phyloP scores from a whole-genome alignment of 1,140 invertebrate genomes.

The Gerris buenoi region DNA sequence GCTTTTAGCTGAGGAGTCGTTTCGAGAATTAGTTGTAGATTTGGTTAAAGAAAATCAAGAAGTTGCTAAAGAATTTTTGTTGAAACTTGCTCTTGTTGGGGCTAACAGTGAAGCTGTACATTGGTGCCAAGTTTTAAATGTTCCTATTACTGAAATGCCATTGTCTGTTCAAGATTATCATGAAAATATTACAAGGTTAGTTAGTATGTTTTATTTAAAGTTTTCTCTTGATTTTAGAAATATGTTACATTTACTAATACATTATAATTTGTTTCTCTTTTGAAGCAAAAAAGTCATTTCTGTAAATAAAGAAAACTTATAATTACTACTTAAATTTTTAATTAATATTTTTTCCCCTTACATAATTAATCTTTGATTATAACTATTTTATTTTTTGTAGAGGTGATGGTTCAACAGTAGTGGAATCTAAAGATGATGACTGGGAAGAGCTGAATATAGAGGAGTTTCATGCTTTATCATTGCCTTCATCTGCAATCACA shows the following conservation, averaged over 20 bases:
- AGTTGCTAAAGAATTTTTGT: background rate
- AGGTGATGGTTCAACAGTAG: too few relatives aligned
- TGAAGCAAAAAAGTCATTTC: too few relatives aligned
- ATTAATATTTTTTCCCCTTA: too few relatives aligned
- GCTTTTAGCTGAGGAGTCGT: background rate
- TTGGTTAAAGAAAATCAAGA: background rate
- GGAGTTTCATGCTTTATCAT: background rate
- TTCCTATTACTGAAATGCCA: background rate
- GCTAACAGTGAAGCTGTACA: background rate
- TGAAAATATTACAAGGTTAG: background rate
- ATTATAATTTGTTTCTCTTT: too few relatives aligned
- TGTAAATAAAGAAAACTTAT: too few relatives aligned
- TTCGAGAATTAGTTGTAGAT: background rate
- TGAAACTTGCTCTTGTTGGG: background rate
- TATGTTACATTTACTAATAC: too few relatives aligned
- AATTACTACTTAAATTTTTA: too few relatives aligned
- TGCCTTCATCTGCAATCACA: background rate
- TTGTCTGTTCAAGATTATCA: background rate
- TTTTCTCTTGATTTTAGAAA: too few relatives aligned
- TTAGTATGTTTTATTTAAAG: too few relatives aligned
- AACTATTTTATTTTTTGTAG: too few relatives aligned
- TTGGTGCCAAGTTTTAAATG: background rate
- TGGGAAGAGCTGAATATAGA: background rate
- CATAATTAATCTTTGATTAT: too few relatives aligned
- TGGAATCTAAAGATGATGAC: background rate